Percentiles rank a stretch among this genome's conserved stretches.
These are phyloP conservation scores for Phoebastria nigripes DNA, from an alignment of 2,797 vertebrate species.

Conservation along the genomic window DNA sequence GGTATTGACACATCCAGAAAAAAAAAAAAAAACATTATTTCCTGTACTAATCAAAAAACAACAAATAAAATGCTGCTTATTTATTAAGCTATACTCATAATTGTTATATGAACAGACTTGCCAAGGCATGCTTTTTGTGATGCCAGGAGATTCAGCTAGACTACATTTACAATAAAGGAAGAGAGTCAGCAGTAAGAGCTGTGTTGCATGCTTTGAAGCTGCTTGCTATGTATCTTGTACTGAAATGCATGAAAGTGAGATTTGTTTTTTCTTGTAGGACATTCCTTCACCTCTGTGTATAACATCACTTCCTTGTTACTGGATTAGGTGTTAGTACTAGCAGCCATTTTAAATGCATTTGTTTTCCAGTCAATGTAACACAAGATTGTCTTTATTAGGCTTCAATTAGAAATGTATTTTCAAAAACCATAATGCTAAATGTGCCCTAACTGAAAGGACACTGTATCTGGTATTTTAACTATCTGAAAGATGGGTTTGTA, in stretches of 20 bases:
- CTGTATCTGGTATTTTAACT: neutral
- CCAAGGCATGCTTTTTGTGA: neutral
- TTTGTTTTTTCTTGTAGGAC: neutral
- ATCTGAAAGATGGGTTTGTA: neutral
- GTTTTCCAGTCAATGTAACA: neutral
- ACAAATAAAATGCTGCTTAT: neutral
- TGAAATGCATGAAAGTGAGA: neutral
- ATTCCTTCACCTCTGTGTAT: neutral
- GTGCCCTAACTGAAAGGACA: neutral
- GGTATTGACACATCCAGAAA: neutral
- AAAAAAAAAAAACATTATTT: neutral
- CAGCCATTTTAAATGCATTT: neutral
- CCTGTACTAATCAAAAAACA: neutral
- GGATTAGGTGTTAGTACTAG: slow-evolving; percentile 25
- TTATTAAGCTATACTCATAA: neutral
- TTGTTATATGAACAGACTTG: neutral
- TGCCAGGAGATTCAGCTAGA: neutral
- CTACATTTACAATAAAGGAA: neutral
- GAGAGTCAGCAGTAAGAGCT: neutral
- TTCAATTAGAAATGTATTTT: neutral
- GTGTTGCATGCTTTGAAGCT: neutral
- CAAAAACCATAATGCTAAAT: neutral
- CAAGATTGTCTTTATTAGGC: neutral
- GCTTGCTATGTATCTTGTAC: neutral
- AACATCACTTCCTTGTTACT: neutral